A percentile compares a stretch with the other conserved stretches of the same genome.
Evolutionary conservation across 2,113 vertebrate genomes (phyloP).

Genomic region (Oryzias melastigma): DNA sequence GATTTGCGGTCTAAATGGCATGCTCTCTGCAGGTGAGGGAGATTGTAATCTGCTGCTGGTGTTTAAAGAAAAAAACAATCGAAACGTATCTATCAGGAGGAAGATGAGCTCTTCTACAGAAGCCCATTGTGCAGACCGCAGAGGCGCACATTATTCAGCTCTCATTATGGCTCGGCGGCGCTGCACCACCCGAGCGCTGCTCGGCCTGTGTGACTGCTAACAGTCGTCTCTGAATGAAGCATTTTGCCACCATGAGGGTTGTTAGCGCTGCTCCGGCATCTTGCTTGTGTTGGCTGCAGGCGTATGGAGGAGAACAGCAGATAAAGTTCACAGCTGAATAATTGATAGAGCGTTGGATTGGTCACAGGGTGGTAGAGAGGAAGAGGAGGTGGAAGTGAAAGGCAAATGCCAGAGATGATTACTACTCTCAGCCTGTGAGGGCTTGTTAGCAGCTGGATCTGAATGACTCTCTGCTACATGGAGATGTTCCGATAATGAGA

Average conservation of each 20-base stretch:
- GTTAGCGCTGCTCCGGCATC: slow-evolving; percentile 24
- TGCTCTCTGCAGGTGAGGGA: slow-evolving; percentile 25
- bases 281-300: slow-evolving; percentile 29
- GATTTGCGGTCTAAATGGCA: slow-evolving; percentile 1
- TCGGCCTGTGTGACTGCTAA: slow-evolving; percentile 35
- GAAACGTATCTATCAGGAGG: slow-evolving; percentile 6
- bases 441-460: slow-evolving; percentile 58
- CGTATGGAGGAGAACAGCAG: slow-evolving; percentile 43
- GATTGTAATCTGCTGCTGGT: slow-evolving; percentile 5
- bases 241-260: slow-evolving; percentile 30
- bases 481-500: slow-evolving; percentile 60
- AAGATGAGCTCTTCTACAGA: slow-evolving; percentile 43
- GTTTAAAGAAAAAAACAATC: slow-evolving; percentile 26
- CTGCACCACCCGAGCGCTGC: slow-evolving; percentile 18
- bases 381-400: slow-evolving; percentile 52
- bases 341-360: slow-evolving; percentile 70
- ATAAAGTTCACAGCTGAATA: slow-evolving; percentile 79
- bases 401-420: slow-evolving; percentile 64
- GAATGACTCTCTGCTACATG: slow-evolving; percentile 33
- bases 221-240: slow-evolving; percentile 21
- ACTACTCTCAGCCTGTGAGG: slow-evolving; percentile 51
- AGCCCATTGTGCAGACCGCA: slow-evolving; percentile 29
- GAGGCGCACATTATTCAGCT: slow-evolving; percentile 16
- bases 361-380: slow-evolving; percentile 44
- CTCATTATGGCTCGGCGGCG: slow-evolving; percentile 50